Evolutionary conservation across 2,113 vertebrate species (phyloP).

Genomic region (Barnardius zonarius): DNA sequence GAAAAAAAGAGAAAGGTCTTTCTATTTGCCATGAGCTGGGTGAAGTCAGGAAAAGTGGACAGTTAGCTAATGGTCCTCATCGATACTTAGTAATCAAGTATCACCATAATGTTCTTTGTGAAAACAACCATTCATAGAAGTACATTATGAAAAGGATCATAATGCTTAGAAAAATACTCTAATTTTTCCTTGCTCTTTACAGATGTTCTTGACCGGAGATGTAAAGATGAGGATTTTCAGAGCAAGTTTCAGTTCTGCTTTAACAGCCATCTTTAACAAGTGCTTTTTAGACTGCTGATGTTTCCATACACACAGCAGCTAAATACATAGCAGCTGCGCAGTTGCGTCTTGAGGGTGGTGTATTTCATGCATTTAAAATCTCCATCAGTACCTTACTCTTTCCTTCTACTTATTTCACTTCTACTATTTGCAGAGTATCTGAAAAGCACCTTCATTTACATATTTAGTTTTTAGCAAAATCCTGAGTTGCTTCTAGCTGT

Average conservation of each 20-base stretch:
- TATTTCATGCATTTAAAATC: not conserved
- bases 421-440: not conserved
- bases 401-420: not conserved
- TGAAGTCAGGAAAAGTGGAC: not conserved
- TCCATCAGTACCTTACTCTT: not conserved
- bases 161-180: not conserved
- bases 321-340: not conserved
- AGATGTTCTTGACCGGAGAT: not conserved
- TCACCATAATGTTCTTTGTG: not conserved
- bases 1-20: not conserved
- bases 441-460: not conserved
- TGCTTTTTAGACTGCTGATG: not conserved
- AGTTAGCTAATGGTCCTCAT: not conserved
- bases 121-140: not conserved
- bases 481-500: not conserved
- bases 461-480: not conserved
- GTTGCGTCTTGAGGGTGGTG: not conserved
- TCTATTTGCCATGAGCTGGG: not conserved
- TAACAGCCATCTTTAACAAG: not conserved
- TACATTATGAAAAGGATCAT: not conserved
- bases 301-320: not conserved
- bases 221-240: not conserved
- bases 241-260: not conserved
- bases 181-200: not conserved
- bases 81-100: not conserved